Evolutionary conservation across 1,140 invertebrate species (phyloP), one percentile per base, ranked within the genome.

Genomic region (Trichonephila clavipes): DNA sequence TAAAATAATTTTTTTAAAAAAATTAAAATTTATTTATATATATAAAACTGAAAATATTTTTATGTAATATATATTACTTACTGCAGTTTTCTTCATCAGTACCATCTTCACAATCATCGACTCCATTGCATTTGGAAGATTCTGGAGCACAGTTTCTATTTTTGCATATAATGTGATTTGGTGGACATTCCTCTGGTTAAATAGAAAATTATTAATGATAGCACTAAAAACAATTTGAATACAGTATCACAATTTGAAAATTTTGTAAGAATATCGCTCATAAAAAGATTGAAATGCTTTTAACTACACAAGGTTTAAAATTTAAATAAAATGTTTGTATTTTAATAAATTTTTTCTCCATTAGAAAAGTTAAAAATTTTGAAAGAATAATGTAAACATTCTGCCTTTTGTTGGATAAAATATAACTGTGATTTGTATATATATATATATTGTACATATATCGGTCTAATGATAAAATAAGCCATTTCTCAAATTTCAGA

Each of bases 71-170:
- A 0, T 0, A 58, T 59, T 51, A 83, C 64, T 51, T 58, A 90
- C 91, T 58, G 69, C 94, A 95, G 94, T 96, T 94, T 19, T 94
- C 82, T 95, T 97, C 97, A 95, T 99, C 98, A 0, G 97, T 98
- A 62, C 98, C 98, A 95, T 99, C 98, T 51, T 97, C 98, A 96
- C 99, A 99, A 95, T 99, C 98, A 95, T 99, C 98, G 7, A 97
- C 96, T 10, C 98, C 97, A 96, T 99, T 98, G 95, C 98, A 98
- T 21, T 86, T 92, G 18, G 87, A 14, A 1, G 10, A n/a, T 7
- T 83, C 40, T 0, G n/a, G n/a, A 24, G n/a, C 72, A 44, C 93
- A 94, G 24, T 86, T 69, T 1, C 91, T 44, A 28, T 92, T 92
- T 16, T n/a, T 40, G 40, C 91, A 92, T 14, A n/a, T 19, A 18